A percentile compares a stretch with the other conserved stretches of the same genome.
Conservation (phyloP, 2,888 invertebrate species). For the Ormyrus thymus region DNA sequence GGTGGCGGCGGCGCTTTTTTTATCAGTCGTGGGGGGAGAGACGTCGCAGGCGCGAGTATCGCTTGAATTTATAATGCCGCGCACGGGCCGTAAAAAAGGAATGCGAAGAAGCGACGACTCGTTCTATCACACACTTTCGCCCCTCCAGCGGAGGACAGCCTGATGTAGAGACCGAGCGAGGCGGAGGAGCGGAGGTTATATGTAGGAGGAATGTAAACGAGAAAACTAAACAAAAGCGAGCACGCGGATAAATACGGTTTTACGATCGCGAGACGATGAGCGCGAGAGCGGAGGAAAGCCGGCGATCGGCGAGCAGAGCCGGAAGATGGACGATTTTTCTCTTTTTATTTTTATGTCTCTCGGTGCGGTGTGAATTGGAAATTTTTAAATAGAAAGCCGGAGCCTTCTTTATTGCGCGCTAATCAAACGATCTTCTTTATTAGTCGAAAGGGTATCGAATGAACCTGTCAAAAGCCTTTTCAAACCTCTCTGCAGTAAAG, state of each 20-base stretch:
- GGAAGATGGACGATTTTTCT: conserved; percentile 53
- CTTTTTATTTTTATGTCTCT: conserved; percentile 17
- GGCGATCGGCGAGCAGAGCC: conserved; percentile 48
- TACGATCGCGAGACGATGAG: conserved; percentile 60
- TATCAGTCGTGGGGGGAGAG: conserved; percentile 58
- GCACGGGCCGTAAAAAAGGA: conserved; percentile 64
- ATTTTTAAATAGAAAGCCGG: conserved; percentile 44
- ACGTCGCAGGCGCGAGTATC: conserved; percentile 55
- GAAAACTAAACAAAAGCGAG: conserved; percentile 66
- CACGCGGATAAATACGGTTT: conserved; percentile 63
- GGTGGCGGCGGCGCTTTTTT: conserved; percentile 56
- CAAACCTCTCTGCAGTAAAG: too few species aligned
- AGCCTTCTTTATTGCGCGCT: conserved; percentile 25
- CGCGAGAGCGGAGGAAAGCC: conserved; percentile 53
- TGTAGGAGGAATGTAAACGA: conserved; percentile 57
- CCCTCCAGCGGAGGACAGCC: conserved; percentile 28
- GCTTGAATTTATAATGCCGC: conserved; percentile 69
- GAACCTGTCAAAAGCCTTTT: too few species aligned
- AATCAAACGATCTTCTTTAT: conserved; percentile 39
- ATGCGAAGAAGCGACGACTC: conserved; percentile 48
- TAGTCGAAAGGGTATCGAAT: background rate
- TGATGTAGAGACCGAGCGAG: conserved; percentile 29
- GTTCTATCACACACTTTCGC: conserved; percentile 54
- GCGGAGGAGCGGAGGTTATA: conserved; percentile 47
- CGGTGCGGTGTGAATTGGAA: conserved; percentile 36